Evolutionary conservation across 2,113 vertebrate genomes (phyloP), one percentile per base, ranked within the genome.

Genomic region (Clarias batrachus): DNA sequence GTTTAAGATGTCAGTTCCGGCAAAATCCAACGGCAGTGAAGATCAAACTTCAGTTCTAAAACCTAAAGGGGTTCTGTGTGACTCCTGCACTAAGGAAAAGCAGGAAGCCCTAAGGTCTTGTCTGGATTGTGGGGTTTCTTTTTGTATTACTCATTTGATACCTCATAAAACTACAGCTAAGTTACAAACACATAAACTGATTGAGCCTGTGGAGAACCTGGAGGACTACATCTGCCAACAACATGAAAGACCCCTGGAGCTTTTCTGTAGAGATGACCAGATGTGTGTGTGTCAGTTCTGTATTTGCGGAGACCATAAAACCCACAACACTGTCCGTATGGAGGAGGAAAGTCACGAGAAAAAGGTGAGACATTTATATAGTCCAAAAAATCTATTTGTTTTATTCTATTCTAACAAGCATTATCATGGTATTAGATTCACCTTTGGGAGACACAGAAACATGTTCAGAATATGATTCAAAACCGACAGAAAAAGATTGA

Each of bases 211-310:
- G 85, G 41, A 82, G 68, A 86, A 86, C 66, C 79, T 86, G 62
- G 85, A 86, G 77, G 63, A 86, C 27, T 86, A 86, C 33, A 86
- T 86, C 85, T 86, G 85, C 33, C 85, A 86, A 25, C 74, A 82
- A 76, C 85, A 86, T 4, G 85, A 86, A 30, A 74, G 13, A 86
- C 79, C 66, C 33, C 68, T 86, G 66, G 68, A 86, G 85, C 33
- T 86, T 57, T 86, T 86, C 79, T 86, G 85, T 62, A 86, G 78
- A 81, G 54, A 86, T 0, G 77, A 86, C 85, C 85, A 81, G 78
- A 81, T 59, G 23, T 76, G 85, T 82, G 80, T 86, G 33, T 86
- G 85, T 65, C 85, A 74, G 25, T 74, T 86, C 65, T 74, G 85
- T 73, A 33, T 48, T 65, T 62, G 48, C 13, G 73, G 27, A 60